Evolutionary conservation across 2,113 vertebrate genomes (phyloP), one percentile per base, ranked within the genome.

Genomic region (Arizona elegans): DNA sequence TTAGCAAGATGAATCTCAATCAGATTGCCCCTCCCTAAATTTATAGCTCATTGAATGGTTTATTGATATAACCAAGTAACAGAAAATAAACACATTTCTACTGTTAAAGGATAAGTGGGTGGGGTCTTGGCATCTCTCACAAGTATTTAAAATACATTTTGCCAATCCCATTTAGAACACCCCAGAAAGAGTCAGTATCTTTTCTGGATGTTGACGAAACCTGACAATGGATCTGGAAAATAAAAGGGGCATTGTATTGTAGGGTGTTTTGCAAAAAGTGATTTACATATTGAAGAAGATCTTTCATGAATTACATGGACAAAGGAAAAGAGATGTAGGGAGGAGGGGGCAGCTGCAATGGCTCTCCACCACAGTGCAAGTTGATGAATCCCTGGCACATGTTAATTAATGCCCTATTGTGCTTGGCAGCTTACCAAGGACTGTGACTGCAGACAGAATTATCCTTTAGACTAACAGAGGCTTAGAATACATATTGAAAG

Each of bases 331-430:
- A 93, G 87, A 93, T 94, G 58, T 86, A 19, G 21, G 75, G 13
- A 52, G 62, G 2, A 53, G 88, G 89, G 91, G 94, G 88, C 87
- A 75, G 88, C 87, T 96, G 93, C 94, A 95, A 91, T 96, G 96
- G 92, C 94, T 92, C 0, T 93, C 90, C 87, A 91, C 92, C 88
- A 95, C 95, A 26, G n/a, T 96, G 95, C 95, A 94, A 96, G 95
- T 94, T 97, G 97, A 97, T 97, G 96, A 98, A 97, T 97, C 93
- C 88, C 95, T 95, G 94, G 96, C 96, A 97, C 96, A 97, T 97
- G 97, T 97, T 98, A 98, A 97, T 97, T 98, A 98, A 96, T 96
- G 95, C 95, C 94, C 96, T 96, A 96, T 96, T 97, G 96, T 97
- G 94, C 97, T 96, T 97, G 97, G 95, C 97, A 98, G 94, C 50